Conservation (phyloP, 2,888 invertebrate species). For the Chydorus sphaericus region DNA sequence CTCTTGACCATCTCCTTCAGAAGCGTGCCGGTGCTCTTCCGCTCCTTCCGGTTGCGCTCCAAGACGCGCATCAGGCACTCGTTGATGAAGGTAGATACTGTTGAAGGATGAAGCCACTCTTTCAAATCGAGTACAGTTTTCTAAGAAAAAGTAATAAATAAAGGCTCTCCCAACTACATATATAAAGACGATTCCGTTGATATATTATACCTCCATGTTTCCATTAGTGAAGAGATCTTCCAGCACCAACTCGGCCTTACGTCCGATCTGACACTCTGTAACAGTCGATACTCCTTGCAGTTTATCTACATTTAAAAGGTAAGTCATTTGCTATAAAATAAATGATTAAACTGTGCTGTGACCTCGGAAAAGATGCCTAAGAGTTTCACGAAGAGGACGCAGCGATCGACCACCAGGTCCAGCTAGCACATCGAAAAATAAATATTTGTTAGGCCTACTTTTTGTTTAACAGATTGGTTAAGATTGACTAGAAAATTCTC, state of each 20-base stretch:
- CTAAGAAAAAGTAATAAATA: too few species aligned
- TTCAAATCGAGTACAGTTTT: too few species aligned
- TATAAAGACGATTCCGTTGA: constrained; percentile 25
- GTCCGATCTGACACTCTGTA: constrained; percentile 28
- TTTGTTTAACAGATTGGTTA: not conserved
- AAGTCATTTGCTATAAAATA: too few species aligned
- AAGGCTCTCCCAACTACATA: too few species aligned
- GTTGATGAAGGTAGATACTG: constrained; percentile 24
- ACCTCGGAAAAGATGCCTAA: too few species aligned
- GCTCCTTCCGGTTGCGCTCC: constrained; percentile 26
- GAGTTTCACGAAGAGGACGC: constrained; percentile 23
- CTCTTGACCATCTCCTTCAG: constrained; percentile 36
- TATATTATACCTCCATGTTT: too few species aligned
- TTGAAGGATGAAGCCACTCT: constrained; percentile 25
- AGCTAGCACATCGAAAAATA: too few species aligned
- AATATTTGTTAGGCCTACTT: not conserved
- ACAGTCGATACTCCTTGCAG: constrained; percentile 20
- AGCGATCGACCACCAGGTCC: constrained; percentile 29
- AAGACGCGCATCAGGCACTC: constrained; percentile 25
- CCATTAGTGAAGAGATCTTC: constrained; percentile 34
- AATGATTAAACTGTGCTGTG: too few species aligned
- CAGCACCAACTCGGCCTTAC: constrained; percentile 30
- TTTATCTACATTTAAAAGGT: too few species aligned
- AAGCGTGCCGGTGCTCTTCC: constrained; percentile 36
- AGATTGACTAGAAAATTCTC: too few species aligned